These are phyloP conservation scores for Torymus aiolomorphi DNA, from an alignment of 2,888 invertebrate species.

Conservation along the genomic window DNA sequence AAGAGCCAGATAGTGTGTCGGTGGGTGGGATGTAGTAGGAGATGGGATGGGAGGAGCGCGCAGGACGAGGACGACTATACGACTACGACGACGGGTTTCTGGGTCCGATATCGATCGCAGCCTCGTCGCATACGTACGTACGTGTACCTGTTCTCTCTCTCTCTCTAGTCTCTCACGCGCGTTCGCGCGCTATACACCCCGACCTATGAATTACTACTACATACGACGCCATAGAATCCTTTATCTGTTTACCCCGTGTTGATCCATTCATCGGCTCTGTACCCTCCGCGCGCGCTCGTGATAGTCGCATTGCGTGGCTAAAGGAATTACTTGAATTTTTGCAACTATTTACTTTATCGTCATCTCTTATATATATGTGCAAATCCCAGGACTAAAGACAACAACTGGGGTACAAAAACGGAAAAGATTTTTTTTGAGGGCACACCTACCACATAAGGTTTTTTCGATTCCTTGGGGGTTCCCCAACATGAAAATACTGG, in stretches of 20 bases:
- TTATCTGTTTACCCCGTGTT: background rate
- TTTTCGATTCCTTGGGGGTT: too few species aligned
- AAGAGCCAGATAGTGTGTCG: too few species aligned
- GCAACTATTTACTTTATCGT: too few species aligned
- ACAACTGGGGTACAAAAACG: too few species aligned
- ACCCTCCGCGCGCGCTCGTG: background rate
- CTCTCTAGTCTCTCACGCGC: background rate
- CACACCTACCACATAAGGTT: too few species aligned
- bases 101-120: conserved; percentile 18
- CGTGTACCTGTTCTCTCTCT: background rate
- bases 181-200: background rate
- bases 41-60: background rate
- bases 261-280: background rate
- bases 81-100: background rate
- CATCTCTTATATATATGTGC: too few species aligned
- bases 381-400: too few species aligned
- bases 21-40: too few species aligned
- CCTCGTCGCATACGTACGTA: too few species aligned
- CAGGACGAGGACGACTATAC: background rate
- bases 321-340: too few species aligned
- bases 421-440: too few species aligned
- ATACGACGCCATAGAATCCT: background rate
- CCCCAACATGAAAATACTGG: too few species aligned
- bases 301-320: background rate
- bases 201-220: conserved; percentile 8